These are phyloP conservation scores for Lithosia quadra DNA, from an alignment of 2,888 invertebrate species.

Conservation along the genomic window DNA sequence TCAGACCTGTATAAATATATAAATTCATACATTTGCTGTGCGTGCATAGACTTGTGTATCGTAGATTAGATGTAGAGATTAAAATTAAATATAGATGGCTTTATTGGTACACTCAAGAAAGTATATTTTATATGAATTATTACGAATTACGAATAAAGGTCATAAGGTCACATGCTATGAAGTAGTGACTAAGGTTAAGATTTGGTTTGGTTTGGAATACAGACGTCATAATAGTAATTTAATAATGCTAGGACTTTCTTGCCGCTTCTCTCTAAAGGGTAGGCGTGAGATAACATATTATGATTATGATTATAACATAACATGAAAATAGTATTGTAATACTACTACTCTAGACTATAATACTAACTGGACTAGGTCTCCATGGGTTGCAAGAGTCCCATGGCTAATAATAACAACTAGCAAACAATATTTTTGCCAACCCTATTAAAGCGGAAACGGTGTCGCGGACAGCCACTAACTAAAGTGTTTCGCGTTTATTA, in stretches of 20 bases:
- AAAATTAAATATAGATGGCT: neutral
- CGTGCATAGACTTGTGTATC: neutral
- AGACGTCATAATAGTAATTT: too few relatives aligned
- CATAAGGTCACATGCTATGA: neutral
- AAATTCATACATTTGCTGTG: neutral
- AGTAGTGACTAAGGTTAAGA: neutral
- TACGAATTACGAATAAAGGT: neutral
- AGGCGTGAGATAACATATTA: too few relatives aligned
- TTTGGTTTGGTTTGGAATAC: too few relatives aligned
- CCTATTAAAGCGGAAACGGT: slow-evolving; percentile 38
- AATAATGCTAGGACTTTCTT: too few relatives aligned
- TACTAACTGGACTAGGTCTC: too few relatives aligned
- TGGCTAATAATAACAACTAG: neutral
- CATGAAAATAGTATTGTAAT: too few relatives aligned
- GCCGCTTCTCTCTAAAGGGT: too few relatives aligned
- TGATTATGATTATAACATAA: too few relatives aligned
- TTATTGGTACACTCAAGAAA: neutral
- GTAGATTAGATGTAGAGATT: slow-evolving; percentile 1
- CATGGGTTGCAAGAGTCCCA: too few relatives aligned
- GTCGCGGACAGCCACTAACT: slow-evolving; percentile 27
- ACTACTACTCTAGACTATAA: too few relatives aligned
- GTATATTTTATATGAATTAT: slow-evolving; percentile 3
- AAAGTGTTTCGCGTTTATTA: slow-evolving; percentile 47
- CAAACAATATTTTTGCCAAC: slow-evolving; percentile 23
- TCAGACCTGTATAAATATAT: neutral